Percentiles rank a stretch among this genome's conserved stretches.
These are phyloP conservation scores for Aromia moschata DNA, from an alignment of 2,888 invertebrate genomes.

Conservation along the genomic window DNA sequence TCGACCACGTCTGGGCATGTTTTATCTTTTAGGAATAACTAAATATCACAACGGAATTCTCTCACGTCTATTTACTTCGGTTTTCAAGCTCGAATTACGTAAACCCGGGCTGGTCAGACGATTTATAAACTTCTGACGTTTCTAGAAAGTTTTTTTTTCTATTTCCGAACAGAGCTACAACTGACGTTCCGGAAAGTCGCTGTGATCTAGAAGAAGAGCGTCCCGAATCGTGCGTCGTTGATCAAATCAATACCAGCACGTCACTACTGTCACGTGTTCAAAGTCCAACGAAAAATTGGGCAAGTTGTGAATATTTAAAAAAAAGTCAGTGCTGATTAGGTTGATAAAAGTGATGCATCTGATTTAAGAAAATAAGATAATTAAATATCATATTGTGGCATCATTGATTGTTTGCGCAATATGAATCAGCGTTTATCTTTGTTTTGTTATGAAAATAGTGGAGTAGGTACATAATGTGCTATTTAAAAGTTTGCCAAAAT, in stretches of 20 bases:
- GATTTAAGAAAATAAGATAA: too few species aligned
- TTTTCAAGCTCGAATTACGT: constrained; percentile 3
- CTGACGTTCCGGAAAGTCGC: neutral
- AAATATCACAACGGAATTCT: constrained; percentile 3
- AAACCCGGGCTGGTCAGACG: neutral
- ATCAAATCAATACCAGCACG: neutral
- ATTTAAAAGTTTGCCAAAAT: too few species aligned
- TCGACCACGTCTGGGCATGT: constrained; percentile 81
- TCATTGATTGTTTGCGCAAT: too few species aligned
- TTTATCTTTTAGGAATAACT: constrained; percentile 41
- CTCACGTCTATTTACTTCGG: neutral
- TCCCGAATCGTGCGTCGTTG: neutral
- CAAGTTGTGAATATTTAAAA: too few species aligned
- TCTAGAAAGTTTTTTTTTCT: constrained; percentile 12
- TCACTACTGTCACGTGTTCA: constrained; percentile 2
- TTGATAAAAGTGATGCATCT: too few species aligned
- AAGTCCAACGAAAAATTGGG: constrained; percentile 3
- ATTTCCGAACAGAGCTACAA: neutral
- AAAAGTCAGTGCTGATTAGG: too few species aligned
- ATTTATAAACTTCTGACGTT: constrained; percentile 17
- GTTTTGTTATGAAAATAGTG: too few species aligned
- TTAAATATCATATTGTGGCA: too few species aligned
- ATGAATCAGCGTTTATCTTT: too few species aligned
- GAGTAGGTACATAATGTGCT: too few species aligned
- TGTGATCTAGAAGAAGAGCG: neutral